Conservation (phyloP, 2,888 invertebrate species). For the Dioctria linearis region DNA sequence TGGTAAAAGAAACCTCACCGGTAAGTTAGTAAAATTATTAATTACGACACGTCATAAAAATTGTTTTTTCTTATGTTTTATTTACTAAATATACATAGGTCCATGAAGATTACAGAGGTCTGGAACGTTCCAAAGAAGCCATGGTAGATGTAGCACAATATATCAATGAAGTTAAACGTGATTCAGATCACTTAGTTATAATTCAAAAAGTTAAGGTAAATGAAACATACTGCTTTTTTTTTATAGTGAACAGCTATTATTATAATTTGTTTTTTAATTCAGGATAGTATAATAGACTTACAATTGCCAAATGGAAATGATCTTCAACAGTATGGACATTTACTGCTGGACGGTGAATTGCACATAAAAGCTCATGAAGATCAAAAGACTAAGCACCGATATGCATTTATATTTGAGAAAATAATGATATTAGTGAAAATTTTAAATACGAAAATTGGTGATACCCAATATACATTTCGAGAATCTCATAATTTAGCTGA, state of each 20-base stretch:
- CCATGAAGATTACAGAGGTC: slow-evolving; percentile 86
- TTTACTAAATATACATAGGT: slow-evolving; percentile 72
- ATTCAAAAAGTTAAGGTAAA: slow-evolving; percentile 89
- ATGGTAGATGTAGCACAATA: slow-evolving; percentile 98
- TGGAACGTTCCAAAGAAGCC: slow-evolving; percentile 91
- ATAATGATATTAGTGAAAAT: slow-evolving; percentile 80
- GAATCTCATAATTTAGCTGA: slow-evolving; percentile 87
- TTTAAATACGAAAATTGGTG: slow-evolving; percentile 69
- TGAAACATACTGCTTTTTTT: neutral
- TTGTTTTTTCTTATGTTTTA: neutral
- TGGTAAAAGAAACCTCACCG: slow-evolving; percentile 88
- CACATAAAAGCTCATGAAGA: slow-evolving; percentile 92
- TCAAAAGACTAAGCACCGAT: slow-evolving; percentile 87
- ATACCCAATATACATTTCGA: slow-evolving; percentile 90
- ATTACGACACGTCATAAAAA: neutral
- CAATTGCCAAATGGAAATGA: slow-evolving; percentile 85
- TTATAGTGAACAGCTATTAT: slow-evolving; percentile 36
- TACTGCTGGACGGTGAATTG: slow-evolving; percentile 94
- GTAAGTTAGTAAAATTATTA: slow-evolving; percentile 71
- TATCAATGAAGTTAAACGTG: slow-evolving; percentile 97
- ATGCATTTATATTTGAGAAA: slow-evolving; percentile 98
- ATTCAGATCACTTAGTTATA: slow-evolving; percentile 92
- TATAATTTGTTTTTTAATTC: slow-evolving; percentile 55
- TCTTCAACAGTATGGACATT: slow-evolving; percentile 90
- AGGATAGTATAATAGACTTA: slow-evolving; percentile 88